These are phyloP conservation scores for Rotaria magnacalcarata DNA, from an alignment of 2,888 invertebrate genomes.

Conservation along the genomic window DNA sequence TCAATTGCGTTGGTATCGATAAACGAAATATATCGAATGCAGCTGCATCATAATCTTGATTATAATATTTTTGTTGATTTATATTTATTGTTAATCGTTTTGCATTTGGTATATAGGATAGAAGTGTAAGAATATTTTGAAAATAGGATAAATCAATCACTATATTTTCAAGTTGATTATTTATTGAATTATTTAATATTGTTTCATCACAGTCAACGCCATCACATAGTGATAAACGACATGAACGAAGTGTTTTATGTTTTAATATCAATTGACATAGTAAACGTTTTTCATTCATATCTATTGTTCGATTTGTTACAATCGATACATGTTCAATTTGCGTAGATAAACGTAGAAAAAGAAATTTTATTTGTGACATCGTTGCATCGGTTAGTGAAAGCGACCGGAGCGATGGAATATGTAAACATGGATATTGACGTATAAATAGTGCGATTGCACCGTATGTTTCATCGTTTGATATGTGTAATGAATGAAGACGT, in stretches of 20 bases:
- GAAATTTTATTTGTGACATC: neutral
- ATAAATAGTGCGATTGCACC: conserved; percentile 14
- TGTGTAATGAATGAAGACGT: conserved; percentile 3
- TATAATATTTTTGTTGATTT: conserved; percentile 3
- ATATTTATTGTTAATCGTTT: conserved; percentile 16
- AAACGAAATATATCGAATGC: neutral
- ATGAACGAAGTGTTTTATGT: neutral
- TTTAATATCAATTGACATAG: neutral
- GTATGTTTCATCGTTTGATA: conserved; percentile 20
- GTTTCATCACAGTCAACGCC: conserved; percentile 16
- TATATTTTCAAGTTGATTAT: neutral
- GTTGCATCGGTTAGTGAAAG: neutral
- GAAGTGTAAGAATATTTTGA: neutral
- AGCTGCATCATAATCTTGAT: conserved; percentile 20
- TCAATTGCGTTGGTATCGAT: neutral
- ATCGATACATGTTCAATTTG: neutral
- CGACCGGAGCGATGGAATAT: neutral
- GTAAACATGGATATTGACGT: neutral
- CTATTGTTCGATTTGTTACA: neutral
- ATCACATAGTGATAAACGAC: neutral
- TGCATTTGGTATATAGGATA: neutral
- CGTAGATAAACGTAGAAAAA: neutral
- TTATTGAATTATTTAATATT: neutral
- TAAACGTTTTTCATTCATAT: neutral
- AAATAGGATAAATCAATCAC: conserved; percentile 2